phyloP scores from a whole-genome alignment of 2,888 invertebrate genomes.

The Lycia hirtaria region DNA sequence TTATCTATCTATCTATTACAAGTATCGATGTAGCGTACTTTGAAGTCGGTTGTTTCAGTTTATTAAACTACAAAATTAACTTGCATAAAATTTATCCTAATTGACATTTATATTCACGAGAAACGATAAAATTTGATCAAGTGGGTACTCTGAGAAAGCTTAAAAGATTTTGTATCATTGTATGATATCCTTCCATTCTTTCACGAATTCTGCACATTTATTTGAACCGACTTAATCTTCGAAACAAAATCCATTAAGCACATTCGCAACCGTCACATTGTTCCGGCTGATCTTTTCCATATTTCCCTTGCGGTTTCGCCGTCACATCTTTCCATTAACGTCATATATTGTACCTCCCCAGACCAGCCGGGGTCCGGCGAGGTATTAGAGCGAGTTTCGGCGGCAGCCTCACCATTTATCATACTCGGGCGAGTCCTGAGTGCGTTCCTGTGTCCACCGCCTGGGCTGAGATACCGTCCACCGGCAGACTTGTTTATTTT shows the following conservation, averaged over 20 bases:
- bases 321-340: constrained; percentile 72
- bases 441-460: constrained; percentile 73
- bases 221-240: not conserved
- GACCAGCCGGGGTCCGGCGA: constrained; percentile 55
- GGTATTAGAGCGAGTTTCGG: constrained; percentile 63
- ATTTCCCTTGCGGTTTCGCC: constrained; percentile 59
- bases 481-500: constrained; percentile 63
- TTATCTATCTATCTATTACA: too few relatives aligned
- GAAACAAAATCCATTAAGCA: constrained; percentile 19
- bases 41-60: too few relatives aligned
- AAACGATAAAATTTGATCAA: too few relatives aligned
- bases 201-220: not conserved
- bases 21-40: too few relatives aligned
- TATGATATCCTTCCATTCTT: too few relatives aligned
- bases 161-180: not conserved
- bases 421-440: constrained; percentile 72
- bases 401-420: constrained; percentile 69
- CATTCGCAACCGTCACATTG: constrained; percentile 22
- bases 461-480: constrained; percentile 49
- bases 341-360: constrained; percentile 64
- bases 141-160: too few relatives aligned
- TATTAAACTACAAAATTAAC: too few relatives aligned
- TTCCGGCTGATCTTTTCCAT: constrained; percentile 35
- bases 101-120: too few relatives aligned
- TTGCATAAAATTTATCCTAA: not conserved